Evolutionary conservation across 1,140 invertebrate species (phyloP), one percentile per base, ranked within the genome.

Genomic region (Drosophila obscura): DNA sequence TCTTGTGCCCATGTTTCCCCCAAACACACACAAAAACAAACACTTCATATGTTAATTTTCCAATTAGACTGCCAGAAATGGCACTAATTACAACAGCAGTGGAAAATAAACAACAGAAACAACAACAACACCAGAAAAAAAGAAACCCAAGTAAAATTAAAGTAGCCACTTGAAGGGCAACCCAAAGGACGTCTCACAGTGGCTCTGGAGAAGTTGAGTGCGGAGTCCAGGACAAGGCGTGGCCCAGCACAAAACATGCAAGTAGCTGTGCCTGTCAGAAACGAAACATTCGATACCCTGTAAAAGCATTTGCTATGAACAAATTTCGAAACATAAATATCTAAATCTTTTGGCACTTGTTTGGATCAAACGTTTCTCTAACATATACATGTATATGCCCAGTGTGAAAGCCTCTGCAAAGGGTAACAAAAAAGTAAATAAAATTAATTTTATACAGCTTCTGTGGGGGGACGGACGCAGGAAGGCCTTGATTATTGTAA

Each of bases 1-100:
- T 68, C 41, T 39, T 65, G 65, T 60, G 39, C 39, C 16, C 48
- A 46, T 22, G 22, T 22, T 22, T 22, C 2, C 1, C 22, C 22
- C 22, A 28, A 41, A 67, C 8, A 66, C 50, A 44, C 22, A 57
- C 57, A 75, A 75, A 76, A 61, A 80, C 80, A 88, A 83, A 73
- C 83, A 83, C 83, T 88, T 88, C 80, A 89, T 88, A 88, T 88
- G 84, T 88, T 88, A 88, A 88, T 88, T 89, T 88, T 88, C 76
- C 76, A 88, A 88, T 88, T 88, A 88, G 80, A 83, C 80, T 74
- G 74, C 56, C 65, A 88, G 72, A 77, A 88, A 88, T 85, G 79
- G 77, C 83, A 88, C 83, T 88, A 88, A 88, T 88, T 88, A 22
- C 59, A 73, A 81, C 62, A 73, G 49, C 44, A 65, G 35, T 4